Base-by-base conservation (phyloP, 2,113 vertebrate species). In the Coptodon rendalli region DNA sequence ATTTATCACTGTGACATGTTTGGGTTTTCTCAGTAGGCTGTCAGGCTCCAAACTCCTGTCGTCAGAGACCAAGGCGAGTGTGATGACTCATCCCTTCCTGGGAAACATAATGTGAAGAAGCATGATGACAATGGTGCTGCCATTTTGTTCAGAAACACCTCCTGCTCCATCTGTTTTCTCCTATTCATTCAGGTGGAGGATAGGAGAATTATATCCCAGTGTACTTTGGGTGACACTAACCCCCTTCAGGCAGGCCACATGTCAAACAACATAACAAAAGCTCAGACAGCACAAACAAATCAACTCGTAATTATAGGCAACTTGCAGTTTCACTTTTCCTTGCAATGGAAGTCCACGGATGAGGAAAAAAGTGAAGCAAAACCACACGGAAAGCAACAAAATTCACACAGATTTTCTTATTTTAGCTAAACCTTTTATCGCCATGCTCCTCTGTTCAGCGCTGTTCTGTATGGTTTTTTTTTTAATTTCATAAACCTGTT, bases 1-100 rank as follows among this genome's bases (percentile, higher is more conserved):
- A 48, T 87, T 87, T 68, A 48, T 91, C 80, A 85, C 61, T 59
- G 83, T 53, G 91, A 87, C 82, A 85, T 80, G 81, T 84, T 84
- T 86, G 43, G 83, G 76, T 90, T 85, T 83, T 84, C 84, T 88
- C 76, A 66, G 54, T 10, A 19, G 63, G 54, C 88, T 90, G 76
- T 73, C 80, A 53, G 52, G 85, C 83, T 86, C 59, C 48, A 59
- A 79, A 68, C 13, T 17, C 59, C 61, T 85, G 80, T 87, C 85
- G 56, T 86, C 50, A 68, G 78, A 76, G 57, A 84, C 63, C 40
- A 29, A 56, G 79, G 45, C 6, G 19, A 59, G 54, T 54, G 71
- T 24, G 84, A 88, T 88, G 82, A 87, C 81, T 93, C 81, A 88
- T 59, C 80, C 38, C 53, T 79, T 38, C 24, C 52, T 29, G 48